Evolutionary conservation across 1,140 invertebrate genomes (phyloP), one percentile per base, ranked within the genome.

Genomic region (Branchinecta lindahli): DNA sequence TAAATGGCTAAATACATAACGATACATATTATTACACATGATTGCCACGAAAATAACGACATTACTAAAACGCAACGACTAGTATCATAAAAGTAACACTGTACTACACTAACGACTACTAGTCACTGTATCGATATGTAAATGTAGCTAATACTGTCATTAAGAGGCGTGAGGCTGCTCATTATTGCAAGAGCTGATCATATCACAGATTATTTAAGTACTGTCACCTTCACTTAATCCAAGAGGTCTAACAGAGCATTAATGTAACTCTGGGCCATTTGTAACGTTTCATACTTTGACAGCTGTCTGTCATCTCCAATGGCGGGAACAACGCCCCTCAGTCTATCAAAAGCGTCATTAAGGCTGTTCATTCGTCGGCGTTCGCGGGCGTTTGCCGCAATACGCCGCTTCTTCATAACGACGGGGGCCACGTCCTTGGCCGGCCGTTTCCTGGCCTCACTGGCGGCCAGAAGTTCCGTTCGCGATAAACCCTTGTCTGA

Each of bases 181-280:
- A 33, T 33, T 33, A 33, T 33, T 33, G 33, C 33, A 33, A 33
- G 33, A 33, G 33, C 33, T 33, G 33, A 33, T 33, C 33, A 33
- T 33, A 33, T 33, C 33, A 33, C 33, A 33, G 33, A 33, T 33
- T 33, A 33, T 33, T 33, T 33, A 33, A 33, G 33, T 3, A 33
- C 33, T 33, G 33, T 33, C 33, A 33, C 33, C 33, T 33, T 33
- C 33, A 33, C 33, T 33, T 20, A 61, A 15, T 61, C 12, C 18
- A 94, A 79, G 8, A 96, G 80, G 77, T 95, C 92, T 75, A 90
- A 88, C 8, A 97, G 80, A 0, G 92, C 92, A 0, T 86, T 85
- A 72, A 97, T 98, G 77, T 97, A 97, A 0, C 89, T 92, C 76
- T 97, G 94, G 0, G 95, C 95, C 94, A 96, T 96, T 81, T 97